phyloP scores from a whole-genome alignment of 2,797 vertebrate species.

The Cryptoprocta ferox region DNA sequence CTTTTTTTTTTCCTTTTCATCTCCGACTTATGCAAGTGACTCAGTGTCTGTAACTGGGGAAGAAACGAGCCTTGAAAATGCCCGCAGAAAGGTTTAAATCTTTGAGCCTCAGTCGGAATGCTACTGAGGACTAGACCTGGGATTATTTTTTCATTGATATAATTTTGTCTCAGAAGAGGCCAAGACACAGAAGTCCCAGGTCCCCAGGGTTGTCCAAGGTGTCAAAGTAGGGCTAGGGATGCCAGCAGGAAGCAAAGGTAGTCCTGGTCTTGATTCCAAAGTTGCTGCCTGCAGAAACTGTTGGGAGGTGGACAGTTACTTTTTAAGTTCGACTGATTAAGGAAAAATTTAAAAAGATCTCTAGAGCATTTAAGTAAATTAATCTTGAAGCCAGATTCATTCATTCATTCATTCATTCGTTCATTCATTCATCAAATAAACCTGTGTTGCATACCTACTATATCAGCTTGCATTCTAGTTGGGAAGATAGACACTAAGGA shows the following conservation, averaged over 20 bases:
- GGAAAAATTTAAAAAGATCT: not conserved
- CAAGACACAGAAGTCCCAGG: not conserved
- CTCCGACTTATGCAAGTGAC: slow-evolving; percentile 7
- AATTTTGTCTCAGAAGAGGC: not conserved
- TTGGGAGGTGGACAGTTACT: not conserved
- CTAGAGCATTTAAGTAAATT: not conserved
- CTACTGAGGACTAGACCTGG: not conserved
- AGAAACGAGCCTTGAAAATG: slow-evolving; percentile 14
- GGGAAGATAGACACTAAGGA: not conserved
- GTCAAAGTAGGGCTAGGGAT: not conserved
- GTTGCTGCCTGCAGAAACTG: not conserved
- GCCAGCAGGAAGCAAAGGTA: not conserved
- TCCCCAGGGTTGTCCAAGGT: not conserved
- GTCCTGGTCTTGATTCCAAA: not conserved
- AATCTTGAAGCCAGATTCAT: not conserved
- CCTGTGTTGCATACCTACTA: not conserved
- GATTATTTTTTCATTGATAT: not conserved
- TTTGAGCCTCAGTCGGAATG: not conserved
- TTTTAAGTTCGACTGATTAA: not conserved
- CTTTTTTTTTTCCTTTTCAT: slow-evolving; percentile 40
- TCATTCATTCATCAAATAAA: not conserved
- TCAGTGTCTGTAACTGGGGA: not conserved
- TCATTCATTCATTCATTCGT: not conserved
- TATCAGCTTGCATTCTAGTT: not conserved
- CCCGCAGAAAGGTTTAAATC: not conserved